A percentile compares a stretch with the other conserved stretches of the same genome.
These are phyloP conservation scores for Nymphalis polychloros DNA, from an alignment of 2,888 invertebrate genomes.

Conservation along the genomic window DNA sequence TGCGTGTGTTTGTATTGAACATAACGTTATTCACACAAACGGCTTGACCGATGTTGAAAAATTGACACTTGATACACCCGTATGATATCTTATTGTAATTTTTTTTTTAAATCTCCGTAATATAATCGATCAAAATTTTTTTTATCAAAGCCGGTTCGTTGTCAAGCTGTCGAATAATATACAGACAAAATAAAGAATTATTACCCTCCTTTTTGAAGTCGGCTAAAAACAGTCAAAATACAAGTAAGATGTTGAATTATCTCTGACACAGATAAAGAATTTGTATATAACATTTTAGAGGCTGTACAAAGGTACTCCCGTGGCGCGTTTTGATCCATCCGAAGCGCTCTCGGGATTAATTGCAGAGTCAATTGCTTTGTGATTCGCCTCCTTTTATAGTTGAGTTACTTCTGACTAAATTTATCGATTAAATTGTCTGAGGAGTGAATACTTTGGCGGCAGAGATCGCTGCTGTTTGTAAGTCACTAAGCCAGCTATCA, in stretches of 20 bases:
- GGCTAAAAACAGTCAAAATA: background rate
- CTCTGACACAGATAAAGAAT: conserved; percentile 7
- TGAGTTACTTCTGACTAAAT: conserved; percentile 11
- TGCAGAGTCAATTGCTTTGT: conserved; percentile 36
- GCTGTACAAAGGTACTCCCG: conserved; percentile 14
- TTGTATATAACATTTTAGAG: conserved; percentile 12
- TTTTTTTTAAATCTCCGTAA: too few species aligned
- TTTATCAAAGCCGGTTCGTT: too few species aligned
- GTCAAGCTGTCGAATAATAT: background rate
- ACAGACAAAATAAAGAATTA: background rate
- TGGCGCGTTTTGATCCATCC: conserved; percentile 29
- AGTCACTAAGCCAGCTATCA: too few species aligned
- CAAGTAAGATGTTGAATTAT: conserved; percentile 8
- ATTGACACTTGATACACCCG: too few species aligned
- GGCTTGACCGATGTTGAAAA: too few species aligned
- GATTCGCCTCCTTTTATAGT: conserved; percentile 32
- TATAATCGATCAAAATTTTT: too few species aligned
- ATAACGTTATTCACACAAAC: too few species aligned
- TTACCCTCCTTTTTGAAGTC: too few species aligned
- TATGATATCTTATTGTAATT: too few species aligned
- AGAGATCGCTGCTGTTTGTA: too few species aligned
- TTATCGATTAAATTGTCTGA: conserved; percentile 5
- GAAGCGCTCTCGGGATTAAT: conserved; percentile 32
- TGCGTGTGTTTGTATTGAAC: too few species aligned
- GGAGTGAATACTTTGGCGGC: background rate